Base-by-base conservation (phyloP, 2,888 invertebrate species). In the Drepana falcataria region DNA sequence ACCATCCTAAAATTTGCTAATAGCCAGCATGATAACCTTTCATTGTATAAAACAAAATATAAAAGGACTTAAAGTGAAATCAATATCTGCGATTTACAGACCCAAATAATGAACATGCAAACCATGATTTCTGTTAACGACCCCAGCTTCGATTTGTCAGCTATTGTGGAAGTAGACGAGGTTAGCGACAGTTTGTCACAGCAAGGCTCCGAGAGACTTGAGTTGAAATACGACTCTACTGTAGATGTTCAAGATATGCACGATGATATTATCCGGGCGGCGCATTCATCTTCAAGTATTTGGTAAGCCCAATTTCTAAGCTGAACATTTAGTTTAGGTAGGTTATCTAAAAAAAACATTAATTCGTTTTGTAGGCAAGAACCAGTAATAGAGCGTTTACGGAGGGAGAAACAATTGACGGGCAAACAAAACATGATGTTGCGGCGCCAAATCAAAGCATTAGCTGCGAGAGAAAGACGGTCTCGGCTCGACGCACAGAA, bases 101-200 rank as follows among this genome's bases (percentile, higher is more conserved):
- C 83, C 0, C 91, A 91, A 81, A 72, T 91, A 53, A 75, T 89
- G 70, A 91, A 84, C 59, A 86, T 91, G 85, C 91, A 91, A 61
- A 85, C 86, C 0, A 76, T 91, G 73, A 78, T 91, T 53, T 81
- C 91, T 0, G 77, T 83, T 21, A 83, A 84, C 56, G 91, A 91
- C 52, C 91, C 91, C 0, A 88, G 87, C 59, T 91, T 91, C 56
- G 91, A 91, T 63, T 69, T 91, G 2, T 87, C 91, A 0, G 91
- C 91, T 2, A 91, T 91, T 48, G 85, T 90, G 0, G 91, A 91
- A 60, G 85, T 89, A 1, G 89, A 91, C 5, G 91, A 91, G 66
- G 68, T 70, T 1, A 86, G 83, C 55, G 90, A 90, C 47, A 75
- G 59, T 0, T 48, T 77, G 5, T 86, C 85, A 3, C 85, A 84